phyloP scores from a whole-genome alignment of 2,797 vertebrate genomes.

The Sebastes dallii region DNA sequence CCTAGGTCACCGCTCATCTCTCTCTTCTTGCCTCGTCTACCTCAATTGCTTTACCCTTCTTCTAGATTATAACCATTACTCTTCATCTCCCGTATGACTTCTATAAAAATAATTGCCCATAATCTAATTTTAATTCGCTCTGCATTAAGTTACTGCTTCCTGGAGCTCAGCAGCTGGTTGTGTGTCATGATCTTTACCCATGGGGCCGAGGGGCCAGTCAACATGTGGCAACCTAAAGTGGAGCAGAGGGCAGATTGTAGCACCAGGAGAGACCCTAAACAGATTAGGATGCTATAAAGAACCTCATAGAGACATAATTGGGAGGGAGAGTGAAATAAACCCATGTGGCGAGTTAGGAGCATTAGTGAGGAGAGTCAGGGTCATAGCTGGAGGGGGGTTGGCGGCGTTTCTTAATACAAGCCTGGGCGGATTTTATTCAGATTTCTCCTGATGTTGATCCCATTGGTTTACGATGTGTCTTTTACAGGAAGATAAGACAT shows the following conservation, averaged over 20 bases:
- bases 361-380: constrained; percentile 34
- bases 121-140: constrained; percentile 46
- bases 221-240: constrained; percentile 50
- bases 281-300: constrained; percentile 54
- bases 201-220: constrained; percentile 3
- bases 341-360: constrained; percentile 37
- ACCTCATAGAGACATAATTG: constrained; percentile 43
- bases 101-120: constrained; percentile 45
- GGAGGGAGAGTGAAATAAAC: constrained; percentile 30
- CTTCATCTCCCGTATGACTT: constrained; percentile 37
- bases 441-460: not conserved
- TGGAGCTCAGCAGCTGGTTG: constrained; percentile 19
- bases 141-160: constrained; percentile 15
- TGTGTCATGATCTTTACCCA: constrained; percentile 28
- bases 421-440: constrained; percentile 12
- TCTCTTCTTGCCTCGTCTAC: not conserved
- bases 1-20: not conserved
- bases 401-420: not conserved
- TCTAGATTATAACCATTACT: constrained; percentile 25
- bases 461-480: not conserved
- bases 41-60: not conserved
- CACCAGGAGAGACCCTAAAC: constrained; percentile 45
- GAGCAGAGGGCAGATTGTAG: constrained; percentile 44
- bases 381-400: constrained; percentile 2
- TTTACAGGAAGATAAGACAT: not conserved